phyloP scores from a whole-genome alignment of 2,113 vertebrate genomes.

The Hippocampus guttulatus region DNA sequence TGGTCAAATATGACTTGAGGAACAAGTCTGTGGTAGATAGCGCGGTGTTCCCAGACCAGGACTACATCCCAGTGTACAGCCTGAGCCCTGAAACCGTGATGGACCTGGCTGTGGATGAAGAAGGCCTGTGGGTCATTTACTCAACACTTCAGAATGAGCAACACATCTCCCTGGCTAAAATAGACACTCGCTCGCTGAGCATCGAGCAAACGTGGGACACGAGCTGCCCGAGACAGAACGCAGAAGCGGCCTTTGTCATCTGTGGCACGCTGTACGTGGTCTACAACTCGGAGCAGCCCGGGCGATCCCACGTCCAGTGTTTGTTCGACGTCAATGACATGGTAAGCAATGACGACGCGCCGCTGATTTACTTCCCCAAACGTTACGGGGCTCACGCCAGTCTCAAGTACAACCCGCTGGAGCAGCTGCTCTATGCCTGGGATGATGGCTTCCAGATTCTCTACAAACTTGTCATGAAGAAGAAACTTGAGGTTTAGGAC shows the following conservation, averaged over 20 bases:
- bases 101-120: slow-evolving; percentile 87
- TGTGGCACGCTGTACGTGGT: slow-evolving; percentile 94
- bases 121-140: slow-evolving; percentile 94
- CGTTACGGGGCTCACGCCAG: slow-evolving; percentile 89
- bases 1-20: slow-evolving; percentile 85
- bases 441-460: slow-evolving; percentile 96
- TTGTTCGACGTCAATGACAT: slow-evolving; percentile 88
- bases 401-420: slow-evolving; percentile 88
- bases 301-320: slow-evolving; percentile 90
- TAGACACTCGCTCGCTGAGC: slow-evolving; percentile 81
- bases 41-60: slow-evolving; percentile 82
- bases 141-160: slow-evolving; percentile 83
- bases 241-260: slow-evolving; percentile 89
- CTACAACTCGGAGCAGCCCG: slow-evolving; percentile 89
- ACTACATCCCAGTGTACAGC: slow-evolving; percentile 82
- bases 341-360: slow-evolving; percentile 79
- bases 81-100: slow-evolving; percentile 83
- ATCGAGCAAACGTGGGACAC: slow-evolving; percentile 97
- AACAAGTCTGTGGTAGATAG: slow-evolving; percentile 82
- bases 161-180: slow-evolving; percentile 88
- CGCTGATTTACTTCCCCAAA: slow-evolving; percentile 89
- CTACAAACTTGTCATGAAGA: slow-evolving; percentile 92
- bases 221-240: slow-evolving; percentile 86
- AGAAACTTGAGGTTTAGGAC: slow-evolving; percentile 76
- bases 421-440: slow-evolving; percentile 93